Evolutionary conservation across 1,140 invertebrate genomes (phyloP).

Genomic region (Pectinophora gossypiella): DNA sequence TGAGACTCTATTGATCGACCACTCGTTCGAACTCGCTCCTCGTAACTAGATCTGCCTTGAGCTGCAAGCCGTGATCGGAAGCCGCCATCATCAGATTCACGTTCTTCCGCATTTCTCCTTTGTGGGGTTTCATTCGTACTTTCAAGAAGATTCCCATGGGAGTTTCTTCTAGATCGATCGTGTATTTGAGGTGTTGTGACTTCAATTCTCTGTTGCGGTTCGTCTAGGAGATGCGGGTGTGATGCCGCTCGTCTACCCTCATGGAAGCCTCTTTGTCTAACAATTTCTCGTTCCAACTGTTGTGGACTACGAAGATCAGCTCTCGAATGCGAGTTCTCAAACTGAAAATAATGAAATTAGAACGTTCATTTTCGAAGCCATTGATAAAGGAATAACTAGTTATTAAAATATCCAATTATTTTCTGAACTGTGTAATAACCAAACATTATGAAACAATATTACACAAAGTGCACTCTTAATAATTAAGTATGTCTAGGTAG

Average conservation of each 20-base stretch:
- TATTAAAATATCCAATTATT: too few species aligned
- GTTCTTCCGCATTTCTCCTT: slow-evolving; percentile 52
- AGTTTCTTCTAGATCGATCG: slow-evolving; percentile 70
- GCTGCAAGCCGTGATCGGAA: slow-evolving; percentile 66
- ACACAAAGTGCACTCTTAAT: too few species aligned
- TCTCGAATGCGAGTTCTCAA: slow-evolving; percentile 61
- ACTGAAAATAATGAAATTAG: slow-evolving; percentile 42
- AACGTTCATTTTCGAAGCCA: too few species aligned
- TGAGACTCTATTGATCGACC: slow-evolving; percentile 57
- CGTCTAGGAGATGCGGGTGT: slow-evolving; percentile 80
- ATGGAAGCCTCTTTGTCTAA: slow-evolving; percentile 70
- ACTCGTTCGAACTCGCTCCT: slow-evolving; percentile 61
- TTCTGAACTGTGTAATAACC: too few species aligned
- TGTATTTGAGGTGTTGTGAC: slow-evolving; percentile 49
- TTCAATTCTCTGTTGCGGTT: slow-evolving; percentile 63
- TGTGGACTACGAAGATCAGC: slow-evolving; percentile 75
- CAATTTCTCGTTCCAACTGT: slow-evolving; percentile 76
- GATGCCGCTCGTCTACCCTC: slow-evolving; percentile 78
- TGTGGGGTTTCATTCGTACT: slow-evolving; percentile 41
- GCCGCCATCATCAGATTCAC: slow-evolving; percentile 78
- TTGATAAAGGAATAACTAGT: too few species aligned
- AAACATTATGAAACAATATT: neutral
- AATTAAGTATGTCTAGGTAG: too few species aligned
- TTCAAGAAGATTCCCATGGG: slow-evolving; percentile 75
- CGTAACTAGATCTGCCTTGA: slow-evolving; percentile 63